A percentile compares a stretch with the other conserved stretches of the same genome.
Conservation (phyloP, 2,797 vertebrate genomes). For the Sebastes matsubarae region DNA sequence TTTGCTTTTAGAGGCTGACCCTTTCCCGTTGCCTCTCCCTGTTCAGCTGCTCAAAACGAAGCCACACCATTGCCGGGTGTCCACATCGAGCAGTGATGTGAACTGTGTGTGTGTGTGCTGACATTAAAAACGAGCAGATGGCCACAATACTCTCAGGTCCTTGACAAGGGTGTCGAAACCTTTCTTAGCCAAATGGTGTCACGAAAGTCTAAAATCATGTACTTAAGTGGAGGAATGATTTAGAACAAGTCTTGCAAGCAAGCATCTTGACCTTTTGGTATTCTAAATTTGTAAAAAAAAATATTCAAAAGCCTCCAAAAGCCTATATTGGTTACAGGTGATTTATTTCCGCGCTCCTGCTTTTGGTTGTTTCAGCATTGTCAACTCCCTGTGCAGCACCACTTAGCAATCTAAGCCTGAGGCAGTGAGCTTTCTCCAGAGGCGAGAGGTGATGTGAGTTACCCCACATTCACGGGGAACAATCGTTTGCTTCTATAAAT, state of each 20-base stretch:
- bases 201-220: neutral
- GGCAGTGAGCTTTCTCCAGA: conserved; percentile 53
- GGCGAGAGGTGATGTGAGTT: conserved; percentile 56
- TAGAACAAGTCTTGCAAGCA: neutral
- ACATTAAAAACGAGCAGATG: conserved; percentile 48
- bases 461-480: conserved; percentile 44
- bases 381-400: conserved; percentile 32
- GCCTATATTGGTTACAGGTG: conserved; percentile 20
- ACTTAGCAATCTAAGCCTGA: conserved; percentile 62
- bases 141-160: conserved; percentile 31
- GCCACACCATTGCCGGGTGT: neutral
- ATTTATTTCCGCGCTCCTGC: conserved; percentile 23
- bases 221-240: neutral
- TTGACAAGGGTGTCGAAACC: conserved; percentile 21
- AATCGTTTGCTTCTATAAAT: conserved; percentile 62
- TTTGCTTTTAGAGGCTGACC: conserved; percentile 76
- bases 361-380: conserved; percentile 50
- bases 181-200: conserved; percentile 30
- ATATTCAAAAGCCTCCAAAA: neutral
- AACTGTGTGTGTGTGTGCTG: neutral
- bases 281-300: neutral
- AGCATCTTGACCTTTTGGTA: conserved; percentile 10
- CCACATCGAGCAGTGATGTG: neutral
- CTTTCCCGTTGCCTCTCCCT: conserved; percentile 35
- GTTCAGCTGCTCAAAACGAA: conserved; percentile 17